Evolutionary conservation across 2,113 vertebrate species (phyloP).

Genomic region (Gopherus flavomarginatus): DNA sequence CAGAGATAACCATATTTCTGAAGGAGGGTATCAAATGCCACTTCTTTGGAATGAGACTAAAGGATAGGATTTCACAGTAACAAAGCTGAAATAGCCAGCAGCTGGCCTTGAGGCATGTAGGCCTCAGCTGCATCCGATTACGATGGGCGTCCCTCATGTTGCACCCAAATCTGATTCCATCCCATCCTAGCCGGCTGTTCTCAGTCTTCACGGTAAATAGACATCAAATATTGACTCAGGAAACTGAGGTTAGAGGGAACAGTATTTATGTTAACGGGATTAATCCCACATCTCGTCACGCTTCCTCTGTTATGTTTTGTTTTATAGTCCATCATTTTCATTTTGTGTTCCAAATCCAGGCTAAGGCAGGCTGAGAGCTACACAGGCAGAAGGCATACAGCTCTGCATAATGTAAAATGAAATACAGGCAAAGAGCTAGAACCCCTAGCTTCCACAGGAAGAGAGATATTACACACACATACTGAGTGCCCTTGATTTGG

Average conservation of each 20-base stretch:
- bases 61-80: conserved; percentile 12
- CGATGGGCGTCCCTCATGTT: not conserved
- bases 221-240: conserved; percentile 15
- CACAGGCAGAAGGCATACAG: not conserved
- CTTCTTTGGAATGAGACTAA: conserved; percentile 30
- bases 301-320: not conserved
- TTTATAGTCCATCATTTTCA: not conserved
- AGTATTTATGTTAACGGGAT: not conserved
- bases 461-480: not conserved
- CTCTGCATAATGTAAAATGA: not conserved
- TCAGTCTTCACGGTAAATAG: conserved; percentile 5
- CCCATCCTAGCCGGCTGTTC: not conserved
- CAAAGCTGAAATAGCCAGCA: conserved; percentile 2
- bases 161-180: not conserved
- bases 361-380: not conserved
- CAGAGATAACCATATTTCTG: not conserved
- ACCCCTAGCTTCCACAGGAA: not conserved
- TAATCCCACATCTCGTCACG: not conserved
- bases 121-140: not conserved
- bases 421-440: not conserved
- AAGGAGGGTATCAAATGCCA: not conserved
- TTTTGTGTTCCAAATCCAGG: not conserved
- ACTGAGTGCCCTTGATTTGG: not conserved
- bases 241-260: not conserved
- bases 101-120: not conserved